These are phyloP conservation scores for Drosophila quasianomalipes DNA, from an alignment of 2,888 invertebrate genomes.

Conservation along the genomic window DNA sequence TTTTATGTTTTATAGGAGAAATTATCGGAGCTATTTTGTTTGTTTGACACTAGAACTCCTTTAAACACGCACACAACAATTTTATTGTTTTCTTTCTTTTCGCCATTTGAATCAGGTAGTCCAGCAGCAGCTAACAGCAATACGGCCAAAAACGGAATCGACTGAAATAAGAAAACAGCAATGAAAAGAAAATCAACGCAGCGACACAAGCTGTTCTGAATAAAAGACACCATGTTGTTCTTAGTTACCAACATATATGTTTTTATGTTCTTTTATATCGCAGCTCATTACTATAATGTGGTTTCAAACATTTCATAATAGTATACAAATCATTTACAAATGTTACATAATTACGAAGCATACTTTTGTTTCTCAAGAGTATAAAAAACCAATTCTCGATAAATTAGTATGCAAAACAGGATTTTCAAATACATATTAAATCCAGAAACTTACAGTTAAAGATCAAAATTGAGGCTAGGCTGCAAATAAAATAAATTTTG, in stretches of 20 bases:
- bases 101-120: neutral
- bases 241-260: neutral
- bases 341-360: neutral
- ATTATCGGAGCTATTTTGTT: neutral
- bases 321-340: neutral
- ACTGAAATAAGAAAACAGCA: neutral
- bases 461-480: neutral
- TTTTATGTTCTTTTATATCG: neutral
- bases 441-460: neutral
- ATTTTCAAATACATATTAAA: neutral
- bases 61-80: neutral
- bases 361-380: neutral
- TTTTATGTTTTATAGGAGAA: neutral
- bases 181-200: conserved; percentile 13
- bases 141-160: neutral
- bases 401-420: neutral
- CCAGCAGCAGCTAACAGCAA: neutral
- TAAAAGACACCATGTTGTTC: conserved; percentile 26
- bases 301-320: neutral
- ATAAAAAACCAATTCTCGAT: neutral
- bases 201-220: conserved; percentile 29
- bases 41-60: neutral
- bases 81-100: neutral
- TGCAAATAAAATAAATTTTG: neutral
- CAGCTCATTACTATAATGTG: neutral